Evolutionary conservation across 1,140 invertebrate species (phyloP).

Genomic region (Lepidotrigona ventralis): DNA sequence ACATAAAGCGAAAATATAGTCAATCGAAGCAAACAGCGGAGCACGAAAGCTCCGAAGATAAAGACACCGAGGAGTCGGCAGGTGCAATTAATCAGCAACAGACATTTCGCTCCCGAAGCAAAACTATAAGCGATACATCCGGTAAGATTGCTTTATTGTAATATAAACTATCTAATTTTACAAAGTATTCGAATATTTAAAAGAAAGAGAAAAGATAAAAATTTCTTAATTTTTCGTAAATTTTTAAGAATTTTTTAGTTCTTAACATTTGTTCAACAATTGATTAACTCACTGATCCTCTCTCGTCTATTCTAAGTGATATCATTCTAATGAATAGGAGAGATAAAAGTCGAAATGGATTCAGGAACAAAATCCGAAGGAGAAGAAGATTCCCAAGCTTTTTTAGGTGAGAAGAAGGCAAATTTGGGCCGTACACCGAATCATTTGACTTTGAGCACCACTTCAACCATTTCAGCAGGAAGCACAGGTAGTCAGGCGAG

Average conservation of each 20-base stretch:
- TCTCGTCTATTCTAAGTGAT: neutral
- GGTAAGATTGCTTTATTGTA: slow-evolving; percentile 79
- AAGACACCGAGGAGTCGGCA: slow-evolving; percentile 71
- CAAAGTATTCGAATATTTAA: neutral
- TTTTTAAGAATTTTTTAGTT: too few relatives aligned
- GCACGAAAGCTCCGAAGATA: slow-evolving; percentile 83
- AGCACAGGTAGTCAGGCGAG: slow-evolving; percentile 96
- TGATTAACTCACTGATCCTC: too few relatives aligned
- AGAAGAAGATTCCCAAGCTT: slow-evolving; percentile 89
- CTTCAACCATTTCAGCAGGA: slow-evolving; percentile 95
- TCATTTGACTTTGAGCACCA: slow-evolving; percentile 94
- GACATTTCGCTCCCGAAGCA: slow-evolving; percentile 91
- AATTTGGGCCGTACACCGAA: slow-evolving; percentile 93
- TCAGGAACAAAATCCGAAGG: slow-evolving; percentile 92
- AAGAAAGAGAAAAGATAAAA: too few relatives aligned
- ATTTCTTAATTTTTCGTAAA: too few relatives aligned
- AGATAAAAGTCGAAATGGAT: slow-evolving; percentile 82
- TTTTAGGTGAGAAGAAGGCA: slow-evolving; percentile 84
- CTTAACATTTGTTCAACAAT: too few relatives aligned
- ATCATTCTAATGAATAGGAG: slow-evolving; percentile 61
- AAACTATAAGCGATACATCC: slow-evolving; percentile 91
- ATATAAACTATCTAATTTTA: neutral
- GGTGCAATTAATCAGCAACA: slow-evolving; percentile 73
- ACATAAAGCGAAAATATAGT: slow-evolving; percentile 88
- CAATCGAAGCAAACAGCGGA: slow-evolving; percentile 95